phyloP scores from a whole-genome alignment of 2,797 vertebrate species.

The Jordanella pulchra region DNA sequence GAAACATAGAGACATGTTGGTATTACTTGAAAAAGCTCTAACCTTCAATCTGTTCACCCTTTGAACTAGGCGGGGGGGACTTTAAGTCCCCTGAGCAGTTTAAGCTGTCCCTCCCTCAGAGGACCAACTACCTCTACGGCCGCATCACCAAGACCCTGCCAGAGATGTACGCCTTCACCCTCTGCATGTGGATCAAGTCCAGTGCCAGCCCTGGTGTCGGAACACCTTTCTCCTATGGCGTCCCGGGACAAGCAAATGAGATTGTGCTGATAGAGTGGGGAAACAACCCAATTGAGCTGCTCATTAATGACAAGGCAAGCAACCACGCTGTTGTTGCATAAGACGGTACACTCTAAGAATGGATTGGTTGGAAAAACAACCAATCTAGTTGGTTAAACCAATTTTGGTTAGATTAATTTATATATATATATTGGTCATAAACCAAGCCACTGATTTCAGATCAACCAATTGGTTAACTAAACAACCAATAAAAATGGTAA shows the following conservation, averaged over 20 bases:
- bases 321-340: background rate
- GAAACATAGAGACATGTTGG: background rate
- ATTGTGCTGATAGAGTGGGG: conserved; percentile 99
- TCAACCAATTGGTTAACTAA: no score
- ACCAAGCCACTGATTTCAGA: no score
- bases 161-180: conserved; percentile 94
- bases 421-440: no score
- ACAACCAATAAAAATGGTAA: no score
- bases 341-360: no score
- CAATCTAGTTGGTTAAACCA: no score
- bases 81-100: conserved; percentile 96
- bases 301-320: conserved; percentile 93
- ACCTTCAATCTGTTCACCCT: background rate
- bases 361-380: no score
- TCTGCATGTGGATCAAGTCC: conserved; percentile 97
- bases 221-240: conserved; percentile 95
- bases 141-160: conserved; percentile 94
- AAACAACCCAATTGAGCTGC: conserved; percentile 95
- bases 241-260: conserved; percentile 95
- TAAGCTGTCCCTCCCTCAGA: conserved; percentile 91
- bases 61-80: conserved; percentile 56
- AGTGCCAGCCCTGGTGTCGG: conserved; percentile 92
- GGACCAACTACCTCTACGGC: conserved; percentile 96
- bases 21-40: background rate
- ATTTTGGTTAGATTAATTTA: no score